Evolutionary conservation across 2,113 vertebrate species (phyloP).

Genomic region (Mormoops blainvillei): DNA sequence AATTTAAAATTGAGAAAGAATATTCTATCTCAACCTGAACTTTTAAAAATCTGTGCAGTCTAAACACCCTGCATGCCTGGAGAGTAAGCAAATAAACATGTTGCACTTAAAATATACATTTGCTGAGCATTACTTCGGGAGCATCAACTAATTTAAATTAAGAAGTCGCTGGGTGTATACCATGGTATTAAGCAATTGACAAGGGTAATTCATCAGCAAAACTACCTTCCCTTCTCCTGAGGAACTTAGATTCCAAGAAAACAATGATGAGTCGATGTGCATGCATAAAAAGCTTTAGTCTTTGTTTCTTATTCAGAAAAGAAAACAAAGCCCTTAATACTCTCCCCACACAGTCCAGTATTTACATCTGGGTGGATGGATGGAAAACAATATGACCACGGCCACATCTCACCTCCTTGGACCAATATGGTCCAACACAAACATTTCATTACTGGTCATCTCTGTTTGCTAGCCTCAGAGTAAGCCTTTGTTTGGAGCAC

Average conservation of each 20-base stretch:
- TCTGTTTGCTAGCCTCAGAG: not conserved
- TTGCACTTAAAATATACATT: not conserved
- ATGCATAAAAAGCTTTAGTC: not conserved
- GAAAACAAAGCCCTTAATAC: not conserved
- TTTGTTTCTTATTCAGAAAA: not conserved
- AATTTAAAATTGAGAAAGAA: not conserved
- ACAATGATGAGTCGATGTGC: not conserved
- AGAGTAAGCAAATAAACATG: not conserved
- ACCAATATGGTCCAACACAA: not conserved
- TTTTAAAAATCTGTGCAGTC: not conserved
- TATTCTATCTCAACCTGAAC: not conserved
- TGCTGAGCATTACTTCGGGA: not conserved
- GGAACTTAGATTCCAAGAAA: not conserved
- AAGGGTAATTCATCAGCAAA: constrained; percentile 9
- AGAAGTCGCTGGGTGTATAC: not conserved
- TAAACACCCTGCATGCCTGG: not conserved
- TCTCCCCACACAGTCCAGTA: not conserved
- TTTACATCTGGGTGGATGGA: not conserved
- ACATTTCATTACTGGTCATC: not conserved
- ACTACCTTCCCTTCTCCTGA: not conserved
- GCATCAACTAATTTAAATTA: not conserved
- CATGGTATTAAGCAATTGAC: not conserved
- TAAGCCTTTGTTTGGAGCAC: not conserved
- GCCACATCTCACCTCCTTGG: not conserved
- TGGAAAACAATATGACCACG: not conserved